Evolutionary conservation across 1,140 invertebrate species (phyloP), one percentile per base, ranked within the genome.

Genomic region (Drosophila watanabei): DNA sequence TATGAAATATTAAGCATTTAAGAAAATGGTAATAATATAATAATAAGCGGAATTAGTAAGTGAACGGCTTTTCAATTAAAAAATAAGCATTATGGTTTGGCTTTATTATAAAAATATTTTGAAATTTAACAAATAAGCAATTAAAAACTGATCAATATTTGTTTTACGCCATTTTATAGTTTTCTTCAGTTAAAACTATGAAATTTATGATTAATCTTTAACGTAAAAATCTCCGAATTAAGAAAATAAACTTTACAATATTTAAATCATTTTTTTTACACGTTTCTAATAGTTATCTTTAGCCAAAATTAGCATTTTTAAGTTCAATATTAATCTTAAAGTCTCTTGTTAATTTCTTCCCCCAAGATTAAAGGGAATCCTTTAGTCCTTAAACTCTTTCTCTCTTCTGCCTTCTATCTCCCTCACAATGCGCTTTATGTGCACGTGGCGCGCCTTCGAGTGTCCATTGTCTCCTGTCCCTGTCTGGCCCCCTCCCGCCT

Each of bases 381-480:
- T 1, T 1, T 9, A 45, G 37, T 69, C 48, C 16, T n/a, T 6
- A 46, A 28, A 49, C 14, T 10, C 11, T 20, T 7, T 20, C 30
- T 10, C 11, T 20, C 7, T 20, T 20, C 32, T 24, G 30, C 30
- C 24, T 60, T 14, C 60, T 37, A 41, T 41, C 11, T 28, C 24
- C 20, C 64, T 33, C 45, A 49, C 52, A 85, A 81, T 85, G 82
- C 78, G 82, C 82, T 84, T 84, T 84, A 70, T 71, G 64, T 66
- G 75, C 75, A 73, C 63, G 68, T 48, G 62, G 60, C 69, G 68
- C 59, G 68, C 80, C 65, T 71, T 84, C 76, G 81, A 80, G 61
- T 84, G 76, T 41, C 71, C 56, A 63, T 75, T 75, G 56, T 51
- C 43, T 51, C 5, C 2, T 49, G n/a, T 18, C 30, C 46, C 20